Evolutionary conservation across 2,797 vertebrate species (phyloP), one percentile per base, ranked within the genome.

Genomic region (Prionace glauca): DNA sequence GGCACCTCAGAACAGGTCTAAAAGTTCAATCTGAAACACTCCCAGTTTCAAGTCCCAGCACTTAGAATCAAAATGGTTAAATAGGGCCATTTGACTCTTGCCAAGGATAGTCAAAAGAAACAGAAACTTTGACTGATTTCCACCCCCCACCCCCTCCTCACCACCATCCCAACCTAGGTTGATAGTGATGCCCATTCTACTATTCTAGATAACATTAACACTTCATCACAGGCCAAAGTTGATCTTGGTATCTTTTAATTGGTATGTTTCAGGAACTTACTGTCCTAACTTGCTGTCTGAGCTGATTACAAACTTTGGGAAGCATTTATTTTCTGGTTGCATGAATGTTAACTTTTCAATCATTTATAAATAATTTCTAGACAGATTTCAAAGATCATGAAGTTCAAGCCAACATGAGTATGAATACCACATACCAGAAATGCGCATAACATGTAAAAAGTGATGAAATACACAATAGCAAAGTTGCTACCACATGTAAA

Each of bases 381-480:
- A 41, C 20, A 92, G 36, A 36, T 41, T 41, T 69, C 65, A 41
- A 41, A 24, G 20, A 24, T 41, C 67, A 41, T n/a, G 12, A 92
- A 92, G 11, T 92, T 92, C 62, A 92, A 92, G 62, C 8, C 4
- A 92, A 14, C 62, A 92, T 69, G 65, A 65, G 41, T 62, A 90
- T 20, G 32, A 91, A 32, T 95, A 95, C 67, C 41, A 79, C 97
- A 96, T 97, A 99, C 99, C 99, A 99, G 97, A 97, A 99, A 99
- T 0, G 99, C 99, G 96, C 99, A 99, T 96, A 99, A 98, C 99
- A 99, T 99, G 97, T 99, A 99, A 97, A 99, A 99, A 84, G 98
- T 99, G 97, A 99, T 99, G 97, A 99, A 99, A 96, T 99, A 99
- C 97, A 99, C 96, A 2, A 99, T 99, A 96, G 99, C 99, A 96